Evolutionary conservation across 2,888 invertebrate genomes (phyloP).

Genomic region (Tortrix viridana): DNA sequence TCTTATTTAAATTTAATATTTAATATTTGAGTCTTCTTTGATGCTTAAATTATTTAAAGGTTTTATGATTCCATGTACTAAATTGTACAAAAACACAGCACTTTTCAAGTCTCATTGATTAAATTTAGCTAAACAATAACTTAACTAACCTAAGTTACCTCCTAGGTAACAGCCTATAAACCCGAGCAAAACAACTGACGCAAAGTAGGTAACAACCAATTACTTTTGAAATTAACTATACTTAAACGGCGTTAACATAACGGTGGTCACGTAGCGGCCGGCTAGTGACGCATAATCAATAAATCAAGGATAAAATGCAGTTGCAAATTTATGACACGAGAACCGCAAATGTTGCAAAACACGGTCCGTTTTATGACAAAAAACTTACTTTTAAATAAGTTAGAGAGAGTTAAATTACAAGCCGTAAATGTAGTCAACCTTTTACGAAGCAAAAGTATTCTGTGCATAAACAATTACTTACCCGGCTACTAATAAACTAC

Average conservation of each 20-base stretch:
- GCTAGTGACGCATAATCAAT: constrained; percentile 57
- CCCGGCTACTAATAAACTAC: constrained; percentile 71
- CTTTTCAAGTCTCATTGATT: too few species aligned
- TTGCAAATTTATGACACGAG: constrained; percentile 56
- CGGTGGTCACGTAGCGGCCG: constrained; percentile 34
- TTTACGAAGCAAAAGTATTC: constrained; percentile 7
- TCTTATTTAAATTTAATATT: not conserved
- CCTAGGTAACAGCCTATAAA: not conserved
- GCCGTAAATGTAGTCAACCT: constrained; percentile 1
- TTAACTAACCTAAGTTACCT: constrained; percentile 13
- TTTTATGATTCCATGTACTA: too few species aligned
- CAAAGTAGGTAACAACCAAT: constrained; percentile 3
- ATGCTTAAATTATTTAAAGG: too few species aligned
- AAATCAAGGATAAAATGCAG: constrained; percentile 62
- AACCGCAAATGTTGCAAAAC: constrained; percentile 37
- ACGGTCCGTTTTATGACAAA: constrained; percentile 8
- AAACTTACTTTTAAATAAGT: not conserved
- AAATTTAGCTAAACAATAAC: not conserved
- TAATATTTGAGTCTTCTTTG: too few species aligned
- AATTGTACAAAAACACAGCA: too few species aligned
- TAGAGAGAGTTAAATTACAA: not conserved
- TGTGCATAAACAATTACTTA: constrained; percentile 55
- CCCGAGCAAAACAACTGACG: not conserved
- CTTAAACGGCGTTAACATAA: constrained; percentile 29
- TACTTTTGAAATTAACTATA: constrained; percentile 19